These are phyloP conservation scores for Pollimyrus isidori DNA, from an alignment of 2,113 vertebrate species.

Conservation along the genomic window DNA sequence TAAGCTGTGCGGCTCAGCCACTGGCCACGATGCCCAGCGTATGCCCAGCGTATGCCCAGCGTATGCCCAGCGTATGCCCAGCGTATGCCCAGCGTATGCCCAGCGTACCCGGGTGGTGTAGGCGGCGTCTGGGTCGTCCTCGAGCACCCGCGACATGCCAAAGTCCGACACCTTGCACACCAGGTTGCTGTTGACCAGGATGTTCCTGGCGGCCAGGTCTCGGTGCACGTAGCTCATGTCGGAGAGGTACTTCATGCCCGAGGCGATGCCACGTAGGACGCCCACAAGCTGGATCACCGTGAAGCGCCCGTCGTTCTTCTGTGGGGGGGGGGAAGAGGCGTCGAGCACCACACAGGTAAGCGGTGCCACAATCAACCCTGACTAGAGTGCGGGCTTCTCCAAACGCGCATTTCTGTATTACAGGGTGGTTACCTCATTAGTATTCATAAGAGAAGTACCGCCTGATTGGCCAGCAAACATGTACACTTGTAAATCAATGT, in stretches of 20 bases:
- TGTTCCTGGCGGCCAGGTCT: conserved; percentile 90
- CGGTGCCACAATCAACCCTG: conserved; percentile 23
- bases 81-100: no score
- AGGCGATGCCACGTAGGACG: conserved; percentile 89
- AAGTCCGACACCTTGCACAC: conserved; percentile 98
- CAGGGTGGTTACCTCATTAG: no score
- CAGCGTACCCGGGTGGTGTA: conserved; percentile 87
- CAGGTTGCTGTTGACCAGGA: conserved; percentile 94
- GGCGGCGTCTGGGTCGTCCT: conserved; percentile 91
- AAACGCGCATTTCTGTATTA: no score
- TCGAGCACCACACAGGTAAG: neutral
- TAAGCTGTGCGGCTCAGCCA: neutral
- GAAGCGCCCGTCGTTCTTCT: conserved; percentile 97
- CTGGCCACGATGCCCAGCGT: conserved; percentile 29
- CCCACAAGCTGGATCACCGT: conserved; percentile 96
- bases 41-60: no score
- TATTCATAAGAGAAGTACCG: no score
- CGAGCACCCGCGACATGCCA: conserved; percentile 91
- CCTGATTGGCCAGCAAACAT: no score
- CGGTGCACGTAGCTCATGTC: conserved; percentile 98
- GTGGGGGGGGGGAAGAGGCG: conserved; percentile 13
- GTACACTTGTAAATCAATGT: no score
- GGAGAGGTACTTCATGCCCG: conserved; percentile 96
- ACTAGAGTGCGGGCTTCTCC: no score
- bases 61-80: no score